phyloP scores from a whole-genome alignment of 92 coral and sea anemone species.

The Diadumene lineata region DNA sequence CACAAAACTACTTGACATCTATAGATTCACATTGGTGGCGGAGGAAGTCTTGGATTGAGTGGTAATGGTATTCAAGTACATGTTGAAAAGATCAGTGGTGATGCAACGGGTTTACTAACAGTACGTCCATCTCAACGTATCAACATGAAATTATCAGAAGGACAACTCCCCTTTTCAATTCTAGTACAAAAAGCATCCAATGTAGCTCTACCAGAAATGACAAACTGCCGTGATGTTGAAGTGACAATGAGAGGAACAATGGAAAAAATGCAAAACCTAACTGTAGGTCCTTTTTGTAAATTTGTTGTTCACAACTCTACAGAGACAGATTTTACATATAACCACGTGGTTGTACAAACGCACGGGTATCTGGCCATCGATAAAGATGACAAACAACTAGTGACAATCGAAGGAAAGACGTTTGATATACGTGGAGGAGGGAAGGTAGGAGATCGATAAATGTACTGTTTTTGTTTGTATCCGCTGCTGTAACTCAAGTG shows the following conservation, averaged over 20 bases:
- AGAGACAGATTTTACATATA: constrained; percentile 27
- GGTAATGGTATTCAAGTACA: constrained; percentile 35
- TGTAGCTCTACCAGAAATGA: constrained; percentile 46
- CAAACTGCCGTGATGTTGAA: constrained; percentile 54
- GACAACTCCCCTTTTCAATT: constrained; percentile 54
- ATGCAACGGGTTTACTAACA: constrained; percentile 52
- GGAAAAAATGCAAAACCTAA: constrained; percentile 46
- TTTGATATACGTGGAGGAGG: constrained; percentile 69
- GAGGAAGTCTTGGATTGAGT: constrained; percentile 57
- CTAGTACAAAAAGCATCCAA: constrained; percentile 45
- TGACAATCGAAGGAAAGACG: constrained; percentile 38
- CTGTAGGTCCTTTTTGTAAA: constrained; percentile 59
- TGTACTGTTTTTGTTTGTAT: not conserved
- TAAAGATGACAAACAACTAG: constrained; percentile 33
- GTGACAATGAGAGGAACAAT: constrained; percentile 59
- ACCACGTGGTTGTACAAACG: constrained; percentile 54
- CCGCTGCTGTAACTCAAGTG: too few species aligned
- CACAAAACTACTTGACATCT: too few species aligned
- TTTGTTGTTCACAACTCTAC: constrained; percentile 43
- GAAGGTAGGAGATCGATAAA: constrained; percentile 31
- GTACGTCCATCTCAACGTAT: constrained; percentile 53
- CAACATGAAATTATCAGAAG: constrained; percentile 45
- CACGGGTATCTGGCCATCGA: constrained; percentile 51
- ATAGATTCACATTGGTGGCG: constrained; percentile 39
- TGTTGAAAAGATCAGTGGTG: constrained; percentile 55